Percentiles rank a stretch among this genome's conserved stretches.
phyloP scores from a whole-genome alignment of 2,888 invertebrate genomes.

The Drosophila neoperkinsi region DNA sequence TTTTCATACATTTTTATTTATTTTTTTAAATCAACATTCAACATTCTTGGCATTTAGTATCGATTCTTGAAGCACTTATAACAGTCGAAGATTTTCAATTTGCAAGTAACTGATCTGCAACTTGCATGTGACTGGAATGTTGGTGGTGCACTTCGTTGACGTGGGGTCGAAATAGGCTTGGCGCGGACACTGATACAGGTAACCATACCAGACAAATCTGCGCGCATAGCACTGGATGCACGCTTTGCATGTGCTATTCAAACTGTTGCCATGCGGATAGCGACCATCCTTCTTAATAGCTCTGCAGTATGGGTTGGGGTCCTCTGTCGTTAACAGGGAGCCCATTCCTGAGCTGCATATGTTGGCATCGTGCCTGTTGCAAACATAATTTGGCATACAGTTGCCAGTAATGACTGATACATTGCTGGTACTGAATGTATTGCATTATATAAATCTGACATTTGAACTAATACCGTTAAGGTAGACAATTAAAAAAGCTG shows the following conservation, averaged over 20 bases:
- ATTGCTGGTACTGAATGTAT: background rate
- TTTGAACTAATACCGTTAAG: background rate
- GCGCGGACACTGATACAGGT: conserved; percentile 59
- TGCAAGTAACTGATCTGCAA: conserved; percentile 20
- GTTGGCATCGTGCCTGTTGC: conserved; percentile 37
- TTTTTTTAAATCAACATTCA: background rate
- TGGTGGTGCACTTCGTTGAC: conserved; percentile 35
- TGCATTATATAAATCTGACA: no score
- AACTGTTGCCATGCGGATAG: conserved; percentile 60
- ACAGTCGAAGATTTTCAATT: conserved; percentile 23
- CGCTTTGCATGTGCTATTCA: conserved; percentile 61
- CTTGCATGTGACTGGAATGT: conserved; percentile 46
- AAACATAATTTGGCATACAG: conserved; percentile 41
- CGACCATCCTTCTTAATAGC: conserved; percentile 38
- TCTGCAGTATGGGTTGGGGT: conserved; percentile 50
- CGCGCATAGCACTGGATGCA: conserved; percentile 50
- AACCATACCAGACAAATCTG: conserved; percentile 45
- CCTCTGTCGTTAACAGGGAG: conserved; percentile 12
- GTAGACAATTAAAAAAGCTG: background rate
- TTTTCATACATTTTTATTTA: background rate
- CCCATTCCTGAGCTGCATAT: conserved; percentile 45
- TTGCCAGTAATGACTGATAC: conserved; percentile 39
- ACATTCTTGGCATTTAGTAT: background rate
- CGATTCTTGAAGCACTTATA: conserved; percentile 1
- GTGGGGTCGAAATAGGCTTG: conserved; percentile 58